Evolutionary conservation across 2,113 vertebrate genomes (phyloP), one percentile per base, ranked within the genome.

Genomic region (Eubucco bourcierii): DNA sequence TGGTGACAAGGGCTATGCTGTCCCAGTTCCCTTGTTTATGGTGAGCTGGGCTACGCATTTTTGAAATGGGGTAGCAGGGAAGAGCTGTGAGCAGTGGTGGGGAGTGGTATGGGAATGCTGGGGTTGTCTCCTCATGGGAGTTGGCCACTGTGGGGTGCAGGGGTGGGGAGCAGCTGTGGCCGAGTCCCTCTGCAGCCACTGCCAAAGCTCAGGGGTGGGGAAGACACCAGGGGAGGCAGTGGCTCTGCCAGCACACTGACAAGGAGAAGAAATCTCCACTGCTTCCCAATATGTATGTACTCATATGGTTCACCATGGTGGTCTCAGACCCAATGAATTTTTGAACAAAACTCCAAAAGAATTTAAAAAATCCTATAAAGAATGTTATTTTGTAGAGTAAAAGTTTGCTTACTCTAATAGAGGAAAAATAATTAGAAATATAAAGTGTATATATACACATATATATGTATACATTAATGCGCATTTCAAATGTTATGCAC

Each of bases 231-330:
- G 27, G 3, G 18, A 63, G 28, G 56, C 33, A 67, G 41, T 1
- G 14, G 19, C 29, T 88, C 41, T 56, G 10, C 80, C 46, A 67
- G 24, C 15, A 72, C 25, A 12, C 20, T 79, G 53, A 5, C 6
- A 20, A 47, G 33, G 37, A 46, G 39, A 27, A 65, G 33, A 34
- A 6, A 39, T 78, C 33, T 66, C 21, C 31, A 3, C 25, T 28
- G 18, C 55, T 61, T 67, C n/a, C 56, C 55, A 24, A 23, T 0
- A 0, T 56, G 18, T 4, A 2, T 46, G 6, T 27, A 6, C 44
- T 31, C 24, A 18, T 78, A 34, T 29, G 10, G 24, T 68, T 47
- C 18, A 31, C 34, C 44, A 31, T 5, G 25, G 41, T 0, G 2
- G 2, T 27, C 34, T 90, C 41, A 64, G 47, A 31, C 10, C 11